Percentiles rank a stretch among this genome's conserved stretches.
Evolutionary conservation across 1,140 invertebrate species (phyloP).

Genomic region (Drosophila baimaii): DNA sequence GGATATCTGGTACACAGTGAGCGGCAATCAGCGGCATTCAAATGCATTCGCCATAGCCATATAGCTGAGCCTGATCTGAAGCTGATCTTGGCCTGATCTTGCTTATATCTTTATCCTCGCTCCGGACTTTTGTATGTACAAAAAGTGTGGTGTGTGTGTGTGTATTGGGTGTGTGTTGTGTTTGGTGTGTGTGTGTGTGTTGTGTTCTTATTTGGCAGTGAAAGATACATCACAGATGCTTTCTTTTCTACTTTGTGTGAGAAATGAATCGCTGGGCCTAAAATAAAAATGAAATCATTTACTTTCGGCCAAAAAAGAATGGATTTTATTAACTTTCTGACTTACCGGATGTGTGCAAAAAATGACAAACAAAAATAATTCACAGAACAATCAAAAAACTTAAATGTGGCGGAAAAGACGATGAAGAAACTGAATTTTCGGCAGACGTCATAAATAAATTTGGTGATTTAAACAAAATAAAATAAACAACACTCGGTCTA

Average conservation of each 20-base stretch:
- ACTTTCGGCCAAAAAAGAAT: conserved; percentile 63
- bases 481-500: conserved; percentile 67
- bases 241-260: conserved; percentile 41
- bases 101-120: conserved; percentile 31
- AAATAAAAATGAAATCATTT: conserved; percentile 84
- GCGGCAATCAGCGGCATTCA: conserved; percentile 42
- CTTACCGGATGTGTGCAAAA: conserved; percentile 73
- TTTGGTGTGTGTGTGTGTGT: conserved; percentile 9
- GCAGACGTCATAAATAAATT: conserved; percentile 66
- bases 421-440: conserved; percentile 37
- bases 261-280: conserved; percentile 67
- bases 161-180: conserved; percentile 13
- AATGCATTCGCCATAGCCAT: conserved; percentile 22
- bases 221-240: conserved; percentile 46
- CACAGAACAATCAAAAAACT: conserved; percentile 60
- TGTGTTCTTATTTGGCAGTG: conserved; percentile 27
- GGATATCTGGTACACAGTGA: conserved; percentile 33
- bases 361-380: conserved; percentile 57
- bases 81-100: conserved; percentile 29
- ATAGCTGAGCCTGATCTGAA: conserved; percentile 35
- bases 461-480: conserved; percentile 67
- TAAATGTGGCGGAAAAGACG: conserved; percentile 26
- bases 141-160: conserved; percentile 37
- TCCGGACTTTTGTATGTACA: conserved; percentile 32
- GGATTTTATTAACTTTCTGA: conserved; percentile 67